Evolutionary conservation across 2,888 invertebrate genomes (phyloP).

Genomic region (Dolichopus griseipennis): DNA sequence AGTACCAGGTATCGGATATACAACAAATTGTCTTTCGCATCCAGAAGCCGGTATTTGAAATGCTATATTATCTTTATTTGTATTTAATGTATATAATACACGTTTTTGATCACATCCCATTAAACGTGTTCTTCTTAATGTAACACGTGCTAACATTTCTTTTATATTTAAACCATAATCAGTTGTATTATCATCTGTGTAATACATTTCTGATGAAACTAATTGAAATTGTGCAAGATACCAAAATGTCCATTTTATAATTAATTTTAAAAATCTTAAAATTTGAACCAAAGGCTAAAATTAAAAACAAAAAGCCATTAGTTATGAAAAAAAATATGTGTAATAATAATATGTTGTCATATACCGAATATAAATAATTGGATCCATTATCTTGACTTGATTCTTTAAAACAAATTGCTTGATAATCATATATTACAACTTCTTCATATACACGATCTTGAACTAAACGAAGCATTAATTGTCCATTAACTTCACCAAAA

Average conservation of each 20-base stretch:
- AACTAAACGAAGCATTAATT: conserved; percentile 65
- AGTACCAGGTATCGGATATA: conserved; percentile 63
- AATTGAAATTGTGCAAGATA: conserved; percentile 50
- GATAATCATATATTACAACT: conserved; percentile 75
- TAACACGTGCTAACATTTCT: conserved; percentile 54
- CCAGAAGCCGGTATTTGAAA: conserved; percentile 43
- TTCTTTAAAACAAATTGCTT: conserved; percentile 75
- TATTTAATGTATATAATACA: conserved; percentile 46
- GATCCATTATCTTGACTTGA: conserved; percentile 55
- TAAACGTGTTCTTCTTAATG: conserved; percentile 68
- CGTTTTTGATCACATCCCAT: conserved; percentile 77
- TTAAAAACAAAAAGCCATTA: conserved; percentile 10
- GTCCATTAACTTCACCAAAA: conserved; percentile 74
- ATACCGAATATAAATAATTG: conserved; percentile 54
- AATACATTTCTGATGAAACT: conserved; percentile 45
- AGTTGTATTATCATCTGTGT: conserved; percentile 48
- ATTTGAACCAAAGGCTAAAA: conserved; percentile 54
- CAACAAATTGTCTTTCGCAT: conserved; percentile 56
- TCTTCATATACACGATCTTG: conserved; percentile 66
- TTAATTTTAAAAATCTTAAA: conserved; percentile 50
- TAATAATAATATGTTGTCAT: conserved; percentile 21
- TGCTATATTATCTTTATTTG: conserved; percentile 48
- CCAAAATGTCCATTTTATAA: conserved; percentile 50
- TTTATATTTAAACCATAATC: conserved; percentile 45
- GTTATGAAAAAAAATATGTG: conserved; percentile 7